A percentile compares a stretch with the other conserved stretches of the same genome.
Conservation (phyloP, 2,888 invertebrate genomes). For the Callyntrura guangdongensis region DNA sequence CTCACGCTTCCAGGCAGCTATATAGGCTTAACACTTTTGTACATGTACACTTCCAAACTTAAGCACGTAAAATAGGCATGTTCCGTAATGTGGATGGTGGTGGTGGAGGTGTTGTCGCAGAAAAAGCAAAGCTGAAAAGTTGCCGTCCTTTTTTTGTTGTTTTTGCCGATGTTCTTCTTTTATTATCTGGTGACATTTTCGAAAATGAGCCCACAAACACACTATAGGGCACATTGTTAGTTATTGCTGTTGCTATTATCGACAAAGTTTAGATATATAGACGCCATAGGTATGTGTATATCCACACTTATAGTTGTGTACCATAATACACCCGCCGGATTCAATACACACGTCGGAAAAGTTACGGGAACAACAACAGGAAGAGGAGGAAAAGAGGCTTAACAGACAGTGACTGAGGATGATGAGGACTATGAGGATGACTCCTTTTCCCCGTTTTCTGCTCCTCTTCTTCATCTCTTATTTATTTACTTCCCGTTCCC, state of each 20-base stretch:
- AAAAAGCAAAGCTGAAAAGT: constrained; percentile 18
- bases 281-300: no score
- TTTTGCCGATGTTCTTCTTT: background rate
- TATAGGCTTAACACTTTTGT: no score
- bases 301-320: no score
- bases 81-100: background rate
- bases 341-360: background rate
- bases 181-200: constrained; percentile 66
- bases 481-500: constrained; percentile 66
- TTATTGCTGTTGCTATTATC: background rate
- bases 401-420: constrained; percentile 57
- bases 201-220: constrained; percentile 51
- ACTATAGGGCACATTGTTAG: background rate
- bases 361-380: constrained; percentile 38
- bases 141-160: constrained; percentile 41
- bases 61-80: background rate
- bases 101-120: no score
- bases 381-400: constrained; percentile 64
- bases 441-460: constrained; percentile 51
- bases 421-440: constrained; percentile 41
- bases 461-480: constrained; percentile 67
- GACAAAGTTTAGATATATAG: background rate
- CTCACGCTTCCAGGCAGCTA: no score
- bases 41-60: background rate
- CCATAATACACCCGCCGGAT: background rate